Base-by-base conservation (phyloP, 2,888 invertebrate species). In the Amphiduros pacificus region DNA sequence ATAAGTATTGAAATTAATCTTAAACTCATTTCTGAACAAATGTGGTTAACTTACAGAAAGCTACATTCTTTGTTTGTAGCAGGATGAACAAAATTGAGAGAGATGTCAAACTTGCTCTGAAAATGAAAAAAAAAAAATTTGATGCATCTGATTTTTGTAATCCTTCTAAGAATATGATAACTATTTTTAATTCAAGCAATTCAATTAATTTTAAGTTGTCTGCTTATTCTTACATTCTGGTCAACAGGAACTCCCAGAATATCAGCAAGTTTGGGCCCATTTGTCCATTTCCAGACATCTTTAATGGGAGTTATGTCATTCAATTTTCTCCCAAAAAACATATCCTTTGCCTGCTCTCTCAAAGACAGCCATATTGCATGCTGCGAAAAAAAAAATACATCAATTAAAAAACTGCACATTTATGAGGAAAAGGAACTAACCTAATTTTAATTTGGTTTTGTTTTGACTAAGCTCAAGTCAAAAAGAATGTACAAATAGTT, bases 241-340 rank as follows among this genome's bases (percentile, higher is more conserved):
- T 64, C 64, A 51, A 69, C 64, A 24, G 60, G 53, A 5, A 55
- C 61, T 1, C 82, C 80, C 0, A 90, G 81, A 52, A 81, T 76
- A 17, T 82, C 63, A 20, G 88, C 87, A 26, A 93, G 80, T 58
- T 83, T 81, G 0, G 86, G 84, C 56, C 89, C 88, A 57, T 89
- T 85, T 14, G 88, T 85, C 85, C 89, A 88, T 80, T 92, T 92
- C 87, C 91, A 92, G 0, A 89, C 89, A 77, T 92, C 91, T 77
- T 93, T 94, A 0, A 91, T 77, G 0, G 88, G 70, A 14, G 79
- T 71, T 2, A 81, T 64, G n/a, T 69, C 65, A 17, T 60, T 60
- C 4, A 64, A 32, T 28, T 24, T 48, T 32, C n/a, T 27, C 14
- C 58, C 58, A 24, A 48, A 58, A 51, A 50, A 58, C 11, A 36